Percentiles rank a stretch among this genome's conserved stretches.
phyloP scores from a whole-genome alignment of 2,113 vertebrate species.

The Garra rufa region DNA sequence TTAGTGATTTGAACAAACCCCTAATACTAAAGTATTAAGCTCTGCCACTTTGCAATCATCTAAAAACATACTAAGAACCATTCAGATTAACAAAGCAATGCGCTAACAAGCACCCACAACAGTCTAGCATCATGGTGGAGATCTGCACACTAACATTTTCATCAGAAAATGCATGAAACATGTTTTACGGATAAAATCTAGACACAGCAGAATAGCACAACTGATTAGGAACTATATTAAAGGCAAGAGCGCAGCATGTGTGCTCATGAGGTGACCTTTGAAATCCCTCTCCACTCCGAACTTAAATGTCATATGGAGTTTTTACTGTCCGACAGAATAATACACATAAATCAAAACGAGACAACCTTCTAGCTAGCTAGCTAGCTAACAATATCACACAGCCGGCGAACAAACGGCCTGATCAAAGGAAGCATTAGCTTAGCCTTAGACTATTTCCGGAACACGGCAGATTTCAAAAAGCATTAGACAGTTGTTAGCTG shows the following conservation, averaged over 20 bases:
- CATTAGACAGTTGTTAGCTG: not conserved
- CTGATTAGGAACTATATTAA: slow-evolving; percentile 40
- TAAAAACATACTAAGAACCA: not conserved
- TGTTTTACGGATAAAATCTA: not conserved
- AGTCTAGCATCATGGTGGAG: not conserved
- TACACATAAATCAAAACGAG: slow-evolving; percentile 35
- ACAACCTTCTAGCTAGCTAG: not conserved
- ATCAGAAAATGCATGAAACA: not conserved
- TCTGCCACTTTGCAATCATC: not conserved
- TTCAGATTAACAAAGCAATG: not conserved
- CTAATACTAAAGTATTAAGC: not conserved
- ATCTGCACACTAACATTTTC: not conserved
- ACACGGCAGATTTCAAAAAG: not conserved
- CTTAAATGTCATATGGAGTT: slow-evolving; percentile 38
- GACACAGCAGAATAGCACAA: not conserved
- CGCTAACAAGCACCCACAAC: not conserved
- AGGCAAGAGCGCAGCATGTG: not conserved
- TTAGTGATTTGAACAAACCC: not conserved
- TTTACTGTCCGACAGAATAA: slow-evolving; percentile 24
- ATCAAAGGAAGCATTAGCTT: slow-evolving; percentile 27
- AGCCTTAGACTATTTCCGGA: not conserved
- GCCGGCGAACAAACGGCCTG: not conserved
- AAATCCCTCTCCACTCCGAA: slow-evolving; percentile 24
- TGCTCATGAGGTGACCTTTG: slow-evolving; percentile 26
- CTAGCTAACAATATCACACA: slow-evolving; percentile 20